phyloP scores from a whole-genome alignment of 2,113 vertebrate species.

The Serinus canaria region DNA sequence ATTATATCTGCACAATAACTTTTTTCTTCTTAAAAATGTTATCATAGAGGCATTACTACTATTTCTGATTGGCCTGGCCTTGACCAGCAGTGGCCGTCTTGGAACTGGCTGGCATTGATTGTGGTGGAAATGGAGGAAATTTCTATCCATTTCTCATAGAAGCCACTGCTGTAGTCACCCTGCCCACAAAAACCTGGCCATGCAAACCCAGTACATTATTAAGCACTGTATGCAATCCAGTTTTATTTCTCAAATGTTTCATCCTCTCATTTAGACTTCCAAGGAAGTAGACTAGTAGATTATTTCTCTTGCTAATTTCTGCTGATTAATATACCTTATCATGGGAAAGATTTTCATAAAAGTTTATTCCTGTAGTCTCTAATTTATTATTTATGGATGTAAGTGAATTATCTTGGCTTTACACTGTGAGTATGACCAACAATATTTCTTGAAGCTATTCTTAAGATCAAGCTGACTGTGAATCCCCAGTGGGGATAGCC shows the following conservation, averaged over 20 bases:
- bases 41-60: not conserved
- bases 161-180: not conserved
- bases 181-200: not conserved
- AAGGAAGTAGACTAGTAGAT: not conserved
- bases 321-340: not conserved
- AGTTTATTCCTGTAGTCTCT: not conserved
- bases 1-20: not conserved
- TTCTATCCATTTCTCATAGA: not conserved
- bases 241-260: not conserved
- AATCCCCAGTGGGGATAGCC: too few species aligned
- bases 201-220: not conserved
- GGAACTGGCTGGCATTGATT: accelerated
- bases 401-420: not conserved
- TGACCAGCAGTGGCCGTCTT: not conserved
- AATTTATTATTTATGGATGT: not conserved
- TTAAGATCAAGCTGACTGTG: not conserved
- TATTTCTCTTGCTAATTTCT: not conserved
- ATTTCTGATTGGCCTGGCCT: not conserved
- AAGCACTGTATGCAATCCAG: not conserved
- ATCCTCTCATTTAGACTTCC: not conserved
- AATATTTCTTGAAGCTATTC: not conserved
- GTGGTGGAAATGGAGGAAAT: not conserved
- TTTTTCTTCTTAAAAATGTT: not conserved
- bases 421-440: not conserved
- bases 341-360: not conserved